A percentile compares a stretch with the other conserved stretches of the same genome.
Evolutionary conservation across 2,797 vertebrate genomes (phyloP).

Genomic region (Myotis pilosus): DNA sequence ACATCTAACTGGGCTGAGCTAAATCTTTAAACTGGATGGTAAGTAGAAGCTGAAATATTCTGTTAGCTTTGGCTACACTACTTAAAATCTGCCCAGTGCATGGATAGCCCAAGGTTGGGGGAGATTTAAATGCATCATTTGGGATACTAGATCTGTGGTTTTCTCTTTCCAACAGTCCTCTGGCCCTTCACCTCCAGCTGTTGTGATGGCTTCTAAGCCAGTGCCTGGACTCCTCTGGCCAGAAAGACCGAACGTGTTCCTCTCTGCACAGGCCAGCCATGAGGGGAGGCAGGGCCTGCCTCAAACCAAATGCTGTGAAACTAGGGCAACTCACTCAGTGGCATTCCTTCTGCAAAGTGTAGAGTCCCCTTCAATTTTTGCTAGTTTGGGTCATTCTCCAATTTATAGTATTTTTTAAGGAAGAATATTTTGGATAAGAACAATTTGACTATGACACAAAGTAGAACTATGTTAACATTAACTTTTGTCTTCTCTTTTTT

Average conservation of each 20-base stretch:
- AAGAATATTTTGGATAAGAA: background rate
- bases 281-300: background rate
- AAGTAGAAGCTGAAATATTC: background rate
- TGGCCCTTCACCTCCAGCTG: background rate
- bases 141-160: background rate
- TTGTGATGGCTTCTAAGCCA: background rate
- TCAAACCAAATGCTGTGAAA: background rate
- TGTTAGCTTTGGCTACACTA: background rate
- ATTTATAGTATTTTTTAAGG: background rate
- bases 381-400: background rate
- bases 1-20: background rate
- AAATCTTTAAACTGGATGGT: background rate
- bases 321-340: background rate
- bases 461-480: background rate
- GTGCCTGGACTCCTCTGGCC: background rate
- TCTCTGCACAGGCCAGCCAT: background rate
- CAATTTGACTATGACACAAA: background rate
- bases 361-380: background rate
- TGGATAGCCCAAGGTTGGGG: background rate
- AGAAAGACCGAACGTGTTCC: rapidly evolving
- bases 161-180: background rate
- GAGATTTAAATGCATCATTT: background rate
- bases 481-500: background rate
- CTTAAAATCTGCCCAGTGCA: background rate
- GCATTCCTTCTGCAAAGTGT: background rate